Conservation (phyloP, 2,888 invertebrate species). For the Drosophila multiciliata region DNA sequence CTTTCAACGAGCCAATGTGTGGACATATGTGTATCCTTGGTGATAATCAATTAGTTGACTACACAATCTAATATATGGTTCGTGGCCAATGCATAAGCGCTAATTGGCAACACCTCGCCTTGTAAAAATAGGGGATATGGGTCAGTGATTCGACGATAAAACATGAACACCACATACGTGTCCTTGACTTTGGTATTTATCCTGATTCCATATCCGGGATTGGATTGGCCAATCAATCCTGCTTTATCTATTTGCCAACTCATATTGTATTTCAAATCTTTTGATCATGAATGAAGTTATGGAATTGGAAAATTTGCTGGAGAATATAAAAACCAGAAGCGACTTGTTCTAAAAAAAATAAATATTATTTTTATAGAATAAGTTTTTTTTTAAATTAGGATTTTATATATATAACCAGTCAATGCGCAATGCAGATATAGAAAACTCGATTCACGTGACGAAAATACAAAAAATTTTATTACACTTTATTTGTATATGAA, state of each 20-base stretch:
- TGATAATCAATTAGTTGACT: slow-evolving; percentile 75
- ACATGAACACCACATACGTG: not conserved
- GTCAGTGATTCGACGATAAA: slow-evolving; percentile 16
- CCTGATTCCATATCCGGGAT: not conserved
- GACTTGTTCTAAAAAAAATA: not conserved
- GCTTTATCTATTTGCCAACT: not conserved
- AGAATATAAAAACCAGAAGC: not conserved
- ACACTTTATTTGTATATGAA: slow-evolving; percentile 18
- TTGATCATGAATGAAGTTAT: not conserved
- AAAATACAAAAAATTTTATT: slow-evolving; percentile 56
- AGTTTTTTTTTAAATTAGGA: not conserved
- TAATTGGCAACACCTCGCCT: slow-evolving; percentile 51
- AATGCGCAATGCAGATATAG: not conserved
- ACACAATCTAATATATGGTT: slow-evolving; percentile 44
- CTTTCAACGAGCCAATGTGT: slow-evolving; percentile 55
- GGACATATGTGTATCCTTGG: slow-evolving; percentile 72
- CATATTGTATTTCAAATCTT: not conserved
- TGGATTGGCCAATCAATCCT: not conserved
- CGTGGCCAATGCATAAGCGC: slow-evolving; percentile 40
- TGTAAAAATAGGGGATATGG: slow-evolving; percentile 5
- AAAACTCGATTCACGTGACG: slow-evolving; percentile 17
- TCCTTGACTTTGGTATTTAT: slow-evolving; percentile 21
- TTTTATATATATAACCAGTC: not conserved
- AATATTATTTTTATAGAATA: not conserved
- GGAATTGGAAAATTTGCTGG: not conserved